A percentile compares a stretch with the other conserved stretches of the same genome.
These are phyloP conservation scores for Periophthalmus modestus DNA, from an alignment of 2,113 vertebrate genomes.

Conservation along the genomic window DNA sequence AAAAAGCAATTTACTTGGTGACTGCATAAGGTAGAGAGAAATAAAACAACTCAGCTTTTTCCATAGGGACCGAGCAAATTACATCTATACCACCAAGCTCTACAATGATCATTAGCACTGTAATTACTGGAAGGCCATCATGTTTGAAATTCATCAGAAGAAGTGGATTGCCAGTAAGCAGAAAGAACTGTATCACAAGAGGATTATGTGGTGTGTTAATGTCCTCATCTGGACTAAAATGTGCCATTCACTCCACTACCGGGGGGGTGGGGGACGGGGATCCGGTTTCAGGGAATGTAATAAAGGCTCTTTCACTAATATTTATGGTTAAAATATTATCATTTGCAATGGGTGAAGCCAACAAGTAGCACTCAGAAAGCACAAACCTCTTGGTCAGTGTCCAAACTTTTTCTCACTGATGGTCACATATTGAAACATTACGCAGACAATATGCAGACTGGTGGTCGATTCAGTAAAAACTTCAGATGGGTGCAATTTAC, in stretches of 20 bases:
- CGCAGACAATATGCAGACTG: neutral
- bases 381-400: conserved; percentile 14
- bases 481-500: too few species aligned
- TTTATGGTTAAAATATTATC: conserved; percentile 17
- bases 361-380: neutral
- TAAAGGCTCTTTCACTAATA: neutral
- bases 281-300: conserved; percentile 8
- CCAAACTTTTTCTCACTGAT: neutral
- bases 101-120: conserved; percentile 64
- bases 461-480: too few species aligned
- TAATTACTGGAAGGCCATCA: conserved; percentile 62
- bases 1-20: conserved; percentile 57
- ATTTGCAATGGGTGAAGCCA: neutral
- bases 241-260: conserved; percentile 2
- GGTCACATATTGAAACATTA: neutral
- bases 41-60: conserved; percentile 43
- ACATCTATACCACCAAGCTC: conserved; percentile 49
- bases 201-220: conserved; percentile 42
- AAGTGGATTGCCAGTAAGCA: conserved; percentile 62
- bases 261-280: conserved; percentile 3
- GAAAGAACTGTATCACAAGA: conserved; percentile 36
- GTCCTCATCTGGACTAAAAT: conserved; percentile 29
- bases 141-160: conserved; percentile 59
- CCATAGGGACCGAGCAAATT: conserved; percentile 50
- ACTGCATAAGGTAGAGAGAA: conserved; percentile 46